Conservation (phyloP, 2,888 invertebrate species). For the Cecidostiba fungosa region DNA sequence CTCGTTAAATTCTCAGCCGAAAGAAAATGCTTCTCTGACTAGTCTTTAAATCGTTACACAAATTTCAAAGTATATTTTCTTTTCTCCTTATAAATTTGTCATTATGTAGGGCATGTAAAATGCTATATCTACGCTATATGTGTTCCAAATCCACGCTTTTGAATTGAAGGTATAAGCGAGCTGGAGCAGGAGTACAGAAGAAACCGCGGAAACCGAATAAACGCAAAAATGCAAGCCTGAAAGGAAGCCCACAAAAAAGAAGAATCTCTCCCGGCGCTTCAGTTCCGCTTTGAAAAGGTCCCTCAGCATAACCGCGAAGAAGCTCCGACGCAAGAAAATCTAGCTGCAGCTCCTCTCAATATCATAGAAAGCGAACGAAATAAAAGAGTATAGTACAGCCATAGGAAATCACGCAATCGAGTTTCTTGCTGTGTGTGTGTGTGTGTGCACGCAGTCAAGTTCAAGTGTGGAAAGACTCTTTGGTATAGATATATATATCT, state of each 20-base stretch:
- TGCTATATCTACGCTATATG: neutral
- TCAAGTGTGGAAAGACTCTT: constrained; percentile 26
- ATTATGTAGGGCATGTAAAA: neutral
- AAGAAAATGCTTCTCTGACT: no score
- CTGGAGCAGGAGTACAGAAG: neutral
- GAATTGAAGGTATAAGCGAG: neutral
- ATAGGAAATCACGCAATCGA: constrained; percentile 16
- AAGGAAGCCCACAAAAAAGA: neutral
- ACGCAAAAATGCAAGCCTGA: neutral
- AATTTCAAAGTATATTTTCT: no score
- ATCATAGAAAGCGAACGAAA: neutral
- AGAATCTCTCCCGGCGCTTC: neutral
- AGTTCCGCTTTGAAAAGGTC: neutral
- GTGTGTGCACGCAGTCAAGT: constrained; percentile 42
- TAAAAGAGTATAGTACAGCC: neutral
- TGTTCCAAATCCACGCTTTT: neutral
- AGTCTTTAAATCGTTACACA: no score
- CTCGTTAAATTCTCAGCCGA: no score
- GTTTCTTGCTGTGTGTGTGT: neutral
- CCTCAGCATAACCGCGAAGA: neutral
- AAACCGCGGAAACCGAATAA: neutral
- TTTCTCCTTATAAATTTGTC: neutral
- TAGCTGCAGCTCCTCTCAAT: neutral
- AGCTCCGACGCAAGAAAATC: neutral
- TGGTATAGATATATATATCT: constrained; percentile 38